These are phyloP conservation scores for Circus cinereus DNA, from an alignment of 2,797 vertebrate species.

Conservation along the genomic window DNA sequence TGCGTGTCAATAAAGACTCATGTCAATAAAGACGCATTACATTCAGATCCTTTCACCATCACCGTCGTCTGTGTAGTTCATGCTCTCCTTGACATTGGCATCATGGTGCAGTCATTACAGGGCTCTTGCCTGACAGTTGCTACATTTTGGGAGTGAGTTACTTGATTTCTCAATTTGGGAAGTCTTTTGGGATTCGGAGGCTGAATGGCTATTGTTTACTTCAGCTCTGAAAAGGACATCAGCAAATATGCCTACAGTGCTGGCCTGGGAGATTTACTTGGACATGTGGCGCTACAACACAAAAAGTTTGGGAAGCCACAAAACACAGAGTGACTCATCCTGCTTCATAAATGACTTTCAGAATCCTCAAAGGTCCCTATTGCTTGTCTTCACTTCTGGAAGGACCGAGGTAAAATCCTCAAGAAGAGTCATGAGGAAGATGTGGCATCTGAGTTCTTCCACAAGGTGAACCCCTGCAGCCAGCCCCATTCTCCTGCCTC, in stretches of 20 bases:
- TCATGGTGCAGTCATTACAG: background rate
- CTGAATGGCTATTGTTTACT: background rate
- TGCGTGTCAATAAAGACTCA: background rate
- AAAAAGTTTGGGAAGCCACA: background rate
- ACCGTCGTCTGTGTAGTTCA: background rate
- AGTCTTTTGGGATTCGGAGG: background rate
- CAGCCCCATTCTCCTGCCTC: background rate
- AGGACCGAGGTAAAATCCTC: background rate
- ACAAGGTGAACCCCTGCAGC: background rate
- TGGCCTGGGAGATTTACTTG: background rate
- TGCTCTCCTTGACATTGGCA: background rate
- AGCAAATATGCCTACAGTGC: background rate
- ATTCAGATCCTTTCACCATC: background rate
- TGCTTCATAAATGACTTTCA: background rate
- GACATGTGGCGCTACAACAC: background rate
- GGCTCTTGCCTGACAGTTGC: background rate
- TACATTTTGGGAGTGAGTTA: background rate
- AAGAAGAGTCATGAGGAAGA: background rate
- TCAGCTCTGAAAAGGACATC: background rate
- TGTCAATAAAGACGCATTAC: no score
- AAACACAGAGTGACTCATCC: slow-evolving; percentile 8
- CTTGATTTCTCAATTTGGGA: slow-evolving; percentile 6
- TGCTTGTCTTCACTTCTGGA: background rate
- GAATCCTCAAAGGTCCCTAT: background rate
- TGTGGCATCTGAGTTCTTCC: background rate